A percentile compares a stretch with the other conserved stretches of the same genome.
Evolutionary conservation across 37 sponge, comb jelly and placozoan species (phyloP).

Genomic region (Cliona cf. orientalis): DNA sequence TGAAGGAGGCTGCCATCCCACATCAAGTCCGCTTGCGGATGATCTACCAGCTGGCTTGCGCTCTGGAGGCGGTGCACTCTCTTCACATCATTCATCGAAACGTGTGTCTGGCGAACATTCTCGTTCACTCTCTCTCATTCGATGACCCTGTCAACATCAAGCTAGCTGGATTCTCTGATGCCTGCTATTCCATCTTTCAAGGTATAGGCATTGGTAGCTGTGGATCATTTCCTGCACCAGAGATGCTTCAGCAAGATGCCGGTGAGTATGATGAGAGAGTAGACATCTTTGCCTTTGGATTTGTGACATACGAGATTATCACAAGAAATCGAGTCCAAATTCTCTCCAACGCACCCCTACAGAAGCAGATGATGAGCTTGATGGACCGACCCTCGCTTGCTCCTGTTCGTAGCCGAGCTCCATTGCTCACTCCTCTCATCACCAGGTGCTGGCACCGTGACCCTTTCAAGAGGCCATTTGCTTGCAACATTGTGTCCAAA

Average conservation of each 20-base stretch:
- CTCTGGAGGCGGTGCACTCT: conserved; percentile 48
- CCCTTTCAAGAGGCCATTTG: conserved; percentile 55
- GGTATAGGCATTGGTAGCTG: conserved; percentile 30
- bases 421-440: conserved; percentile 47
- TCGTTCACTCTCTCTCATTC: conserved; percentile 53
- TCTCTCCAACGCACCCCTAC: conserved; percentile 12
- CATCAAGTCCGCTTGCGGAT: conserved; percentile 49
- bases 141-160: conserved; percentile 54
- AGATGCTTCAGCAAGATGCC: conserved; percentile 38
- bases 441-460: conserved; percentile 58
- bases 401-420: conserved; percentile 29
- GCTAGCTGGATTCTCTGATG: conserved; percentile 57
- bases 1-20: conserved; percentile 11
- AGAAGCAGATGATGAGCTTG: neutral
- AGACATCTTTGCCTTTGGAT: conserved; percentile 76
- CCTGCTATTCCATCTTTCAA: conserved; percentile 39
- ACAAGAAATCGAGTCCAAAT: conserved; percentile 36
- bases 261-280: conserved; percentile 74
- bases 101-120: conserved; percentile 55
- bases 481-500: conserved; percentile 27
- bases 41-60: conserved; percentile 60
- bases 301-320: conserved; percentile 71
- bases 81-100: conserved; percentile 62
- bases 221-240: conserved; percentile 73
- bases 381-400: conserved; percentile 36